Base-by-base conservation (phyloP, 2,113 vertebrate genomes). In the Poeciliopsis turrubarensis region DNA sequence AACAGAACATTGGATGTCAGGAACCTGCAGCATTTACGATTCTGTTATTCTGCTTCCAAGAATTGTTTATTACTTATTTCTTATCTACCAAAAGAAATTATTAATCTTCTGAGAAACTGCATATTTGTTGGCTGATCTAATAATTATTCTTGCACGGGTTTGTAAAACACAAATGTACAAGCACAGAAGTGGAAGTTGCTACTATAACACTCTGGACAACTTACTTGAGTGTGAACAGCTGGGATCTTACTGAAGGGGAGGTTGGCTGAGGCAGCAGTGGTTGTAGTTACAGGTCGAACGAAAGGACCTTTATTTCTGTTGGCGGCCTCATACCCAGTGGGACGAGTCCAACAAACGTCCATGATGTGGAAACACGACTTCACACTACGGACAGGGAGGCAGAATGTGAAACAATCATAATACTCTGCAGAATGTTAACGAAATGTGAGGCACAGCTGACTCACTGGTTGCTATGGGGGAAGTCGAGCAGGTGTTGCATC, bases 321-420 rank as follows among this genome's bases (percentile, higher is more conserved):
- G 87, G 91, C 88, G 66, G 89, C 84, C 81, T 99, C 97, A 67
- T 95, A 96, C 11, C 92, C 83, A 88, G 92, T 94, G 37, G 96
- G 94, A 69, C 96, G 95, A 79, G 94, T 95, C 89, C 96, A 96
- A 93, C 97, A 98, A 90, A 97, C 90, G 87, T 99, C 98, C 97
- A 99, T 99, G 88, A 99, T 96, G 92, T 98, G 97, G 94, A 99
- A 99, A 96, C 96, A 98, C 68, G 97, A 98, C 91, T 98, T 98
- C 61, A 98, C 97, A 89, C 98, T 99, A 37, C 25, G 54, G 41
- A 32, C 15, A 66, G 13, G 76, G 54, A 68, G 57, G 9, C 37
- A 2, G 60, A 34, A 70, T 8, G 31, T 12, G 9, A 22, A 9
- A 37, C 57, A 31, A 32, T 64, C 31, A 67, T 65, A 62, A 66